Evolutionary conservation across 2,797 vertebrate species (phyloP).

Genomic region (Pristis pectinata): DNA sequence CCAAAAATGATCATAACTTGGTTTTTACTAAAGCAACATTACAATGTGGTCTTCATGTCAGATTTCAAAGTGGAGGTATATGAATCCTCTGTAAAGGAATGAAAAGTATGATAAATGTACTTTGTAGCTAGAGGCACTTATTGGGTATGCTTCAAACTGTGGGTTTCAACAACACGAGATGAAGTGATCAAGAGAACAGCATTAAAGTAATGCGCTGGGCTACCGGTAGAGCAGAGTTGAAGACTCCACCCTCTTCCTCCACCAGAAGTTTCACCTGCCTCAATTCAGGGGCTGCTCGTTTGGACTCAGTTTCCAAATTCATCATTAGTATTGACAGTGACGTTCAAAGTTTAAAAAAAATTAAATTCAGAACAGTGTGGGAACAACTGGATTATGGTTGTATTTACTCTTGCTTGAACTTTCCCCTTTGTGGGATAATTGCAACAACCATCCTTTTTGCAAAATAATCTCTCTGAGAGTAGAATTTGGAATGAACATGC

Average conservation of each 20-base stretch:
- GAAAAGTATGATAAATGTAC: background rate
- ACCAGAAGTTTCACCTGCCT: background rate
- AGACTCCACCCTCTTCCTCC: background rate
- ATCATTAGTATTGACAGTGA: background rate
- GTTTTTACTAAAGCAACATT: background rate
- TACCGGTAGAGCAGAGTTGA: background rate
- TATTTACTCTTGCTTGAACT: background rate
- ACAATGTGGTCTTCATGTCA: background rate
- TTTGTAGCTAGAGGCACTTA: background rate
- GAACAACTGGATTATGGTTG: background rate
- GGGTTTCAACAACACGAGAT: background rate
- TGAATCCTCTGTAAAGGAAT: background rate
- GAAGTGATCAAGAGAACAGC: background rate
- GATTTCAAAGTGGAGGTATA: background rate
- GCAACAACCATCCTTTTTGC: background rate
- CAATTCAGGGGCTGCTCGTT: background rate
- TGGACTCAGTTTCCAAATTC: background rate
- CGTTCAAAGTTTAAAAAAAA: background rate
- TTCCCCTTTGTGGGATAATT: background rate
- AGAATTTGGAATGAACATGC: constrained; percentile 4
- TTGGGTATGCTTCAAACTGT: background rate
- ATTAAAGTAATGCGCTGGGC: background rate
- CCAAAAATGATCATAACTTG: background rate
- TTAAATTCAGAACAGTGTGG: background rate
- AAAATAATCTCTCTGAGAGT: background rate